A percentile compares a stretch with the other conserved stretches of the same genome.
These are phyloP conservation scores for Laspeyria flexula DNA, from an alignment of 2,888 invertebrate genomes.

Conservation along the genomic window DNA sequence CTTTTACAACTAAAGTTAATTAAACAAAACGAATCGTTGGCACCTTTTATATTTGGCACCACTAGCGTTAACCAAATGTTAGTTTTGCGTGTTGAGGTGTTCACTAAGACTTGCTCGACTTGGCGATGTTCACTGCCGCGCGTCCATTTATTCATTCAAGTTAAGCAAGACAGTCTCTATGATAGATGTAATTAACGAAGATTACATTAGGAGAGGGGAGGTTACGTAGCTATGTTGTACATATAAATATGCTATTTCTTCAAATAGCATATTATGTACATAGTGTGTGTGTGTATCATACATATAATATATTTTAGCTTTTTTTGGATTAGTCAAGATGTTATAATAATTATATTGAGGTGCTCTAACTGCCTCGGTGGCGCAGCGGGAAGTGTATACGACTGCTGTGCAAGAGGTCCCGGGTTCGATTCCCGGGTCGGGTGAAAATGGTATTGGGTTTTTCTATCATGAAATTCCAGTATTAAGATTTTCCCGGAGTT, in stretches of 20 bases:
- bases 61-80: conserved; percentile 62
- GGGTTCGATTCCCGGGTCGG: too few species aligned
- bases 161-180: conserved; percentile 3
- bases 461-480: too few species aligned
- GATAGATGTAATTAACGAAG: conserved; percentile 8
- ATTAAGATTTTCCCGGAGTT: too few species aligned
- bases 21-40: conserved; percentile 58
- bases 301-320: too few species aligned
- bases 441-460: too few species aligned
- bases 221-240: neutral
- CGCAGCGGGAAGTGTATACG: too few species aligned
- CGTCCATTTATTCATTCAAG: conserved; percentile 5
- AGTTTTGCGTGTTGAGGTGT: conserved; percentile 14
- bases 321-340: too few species aligned
- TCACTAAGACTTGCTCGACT: conserved; percentile 11
- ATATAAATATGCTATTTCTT: conserved; percentile 9
- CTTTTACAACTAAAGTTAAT: conserved; percentile 15
- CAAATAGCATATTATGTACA: conserved; percentile 16
- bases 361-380: too few species aligned
- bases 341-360: too few species aligned
- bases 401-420: too few species aligned
- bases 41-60: conserved; percentile 81
- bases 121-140: conserved; percentile 8
- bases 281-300: too few species aligned
- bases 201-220: conserved; percentile 7